These are phyloP conservation scores for Zoanthus solanderi DNA, from an alignment of 92 coral and sea anemone genomes.

Conservation along the genomic window DNA sequence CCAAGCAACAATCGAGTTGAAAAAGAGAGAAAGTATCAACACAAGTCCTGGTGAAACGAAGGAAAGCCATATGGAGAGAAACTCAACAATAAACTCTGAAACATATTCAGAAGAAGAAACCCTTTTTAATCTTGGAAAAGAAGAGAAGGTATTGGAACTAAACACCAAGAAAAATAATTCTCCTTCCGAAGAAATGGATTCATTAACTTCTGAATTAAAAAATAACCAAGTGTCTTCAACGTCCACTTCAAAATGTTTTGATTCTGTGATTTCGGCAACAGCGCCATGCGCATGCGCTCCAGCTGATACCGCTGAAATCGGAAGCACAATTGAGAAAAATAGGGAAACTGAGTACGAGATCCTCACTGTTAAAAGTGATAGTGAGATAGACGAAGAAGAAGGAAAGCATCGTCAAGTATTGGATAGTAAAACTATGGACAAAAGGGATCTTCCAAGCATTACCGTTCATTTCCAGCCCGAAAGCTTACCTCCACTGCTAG, in stretches of 20 bases:
- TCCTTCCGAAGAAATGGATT: background rate
- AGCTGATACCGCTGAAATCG: background rate
- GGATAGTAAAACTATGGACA: background rate
- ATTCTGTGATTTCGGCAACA: background rate
- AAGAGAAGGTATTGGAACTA: background rate
- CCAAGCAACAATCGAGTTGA: background rate
- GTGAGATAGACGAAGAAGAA: background rate
- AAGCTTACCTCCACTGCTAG: background rate
- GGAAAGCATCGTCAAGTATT: background rate
- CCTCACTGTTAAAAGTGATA: background rate
- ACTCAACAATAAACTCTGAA: background rate
- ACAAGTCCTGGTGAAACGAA: background rate
- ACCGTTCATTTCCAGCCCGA: conserved; percentile 2
- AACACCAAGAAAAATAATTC: background rate
- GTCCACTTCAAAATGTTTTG: no score
- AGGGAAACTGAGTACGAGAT: background rate
- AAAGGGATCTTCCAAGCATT: background rate
- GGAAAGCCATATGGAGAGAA: background rate
- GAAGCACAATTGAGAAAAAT: background rate
- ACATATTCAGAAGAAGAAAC: no score
- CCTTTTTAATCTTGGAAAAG: background rate
- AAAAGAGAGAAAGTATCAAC: background rate
- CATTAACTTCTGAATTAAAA: background rate
- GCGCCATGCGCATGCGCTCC: background rate
- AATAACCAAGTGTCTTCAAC: background rate